These are phyloP conservation scores for Lycaon pictus DNA, from an alignment of 2,113 vertebrate species.

Conservation along the genomic window DNA sequence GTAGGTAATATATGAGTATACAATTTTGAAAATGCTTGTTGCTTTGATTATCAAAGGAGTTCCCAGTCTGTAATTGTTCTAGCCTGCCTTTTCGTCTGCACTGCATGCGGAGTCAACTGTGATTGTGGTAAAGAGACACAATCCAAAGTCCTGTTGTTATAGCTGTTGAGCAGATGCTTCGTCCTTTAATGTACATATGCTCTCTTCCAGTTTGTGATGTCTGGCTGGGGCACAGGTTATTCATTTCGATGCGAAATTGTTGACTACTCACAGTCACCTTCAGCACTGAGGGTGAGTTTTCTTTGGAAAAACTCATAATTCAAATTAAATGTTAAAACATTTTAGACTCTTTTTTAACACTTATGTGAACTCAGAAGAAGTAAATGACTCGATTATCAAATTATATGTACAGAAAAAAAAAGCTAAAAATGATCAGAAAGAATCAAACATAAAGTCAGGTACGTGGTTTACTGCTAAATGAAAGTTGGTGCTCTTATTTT, in stretches of 20 bases:
- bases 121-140: neutral
- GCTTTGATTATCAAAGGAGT: neutral
- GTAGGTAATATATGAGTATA: neutral
- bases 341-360: neutral
- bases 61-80: neutral
- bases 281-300: conserved; percentile 93
- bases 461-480: conserved; percentile 16
- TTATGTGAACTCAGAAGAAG: conserved; percentile 22
- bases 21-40: neutral
- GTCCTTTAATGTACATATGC: conserved; percentile 32
- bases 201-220: conserved; percentile 95
- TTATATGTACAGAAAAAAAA: neutral
- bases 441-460: neutral
- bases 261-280: conserved; percentile 94
- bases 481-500: conserved; percentile 9
- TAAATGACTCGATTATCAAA: neutral
- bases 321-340: conserved; percentile 1
- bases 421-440: conserved; percentile 25
- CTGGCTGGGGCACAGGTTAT: conserved; percentile 98
- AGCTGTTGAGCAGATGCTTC: conserved; percentile 46
- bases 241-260: conserved; percentile 95
- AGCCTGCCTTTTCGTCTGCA: neutral
- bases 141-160: neutral
- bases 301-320: conserved; percentile 16
- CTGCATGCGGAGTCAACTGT: neutral